Evolutionary conservation across 2,888 invertebrate genomes (phyloP), one percentile per base, ranked within the genome.

Genomic region (Octonoba sinensis): DNA sequence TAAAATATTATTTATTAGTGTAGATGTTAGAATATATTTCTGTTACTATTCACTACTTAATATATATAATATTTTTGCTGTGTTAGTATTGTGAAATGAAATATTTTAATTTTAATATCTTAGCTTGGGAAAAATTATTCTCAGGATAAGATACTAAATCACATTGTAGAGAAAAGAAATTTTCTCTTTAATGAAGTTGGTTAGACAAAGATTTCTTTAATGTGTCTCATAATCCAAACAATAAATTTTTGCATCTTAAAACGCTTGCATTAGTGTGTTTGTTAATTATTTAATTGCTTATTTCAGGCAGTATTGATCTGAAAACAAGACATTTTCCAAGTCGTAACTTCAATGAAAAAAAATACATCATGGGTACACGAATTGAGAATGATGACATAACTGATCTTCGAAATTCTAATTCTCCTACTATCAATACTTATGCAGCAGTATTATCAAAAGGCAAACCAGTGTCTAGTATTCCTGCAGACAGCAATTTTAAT

Each of bases 401-500:
- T 16, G 49, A 22, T 24, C 20, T 49, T 8, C 20, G n/a, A 46
- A 20, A 47, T 4, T 24, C 20, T 18, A 46, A 65, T 2, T 22
- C 65, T 16, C 12, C 64, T 12, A 49, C 13, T 44, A 67, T 72
- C 24, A 57, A 27, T 6, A 56, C 73, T 13, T 81, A 81, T 73
- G 79, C 79, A 36, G 54, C 27, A 64, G 73, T 73, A 13, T 49
- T 81, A 8, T 46, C 62, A 13, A 73, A 69, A 67, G 57, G 73
- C 54, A 66, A 47, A 15, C n/a, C 27, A 47, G 59, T 49, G 18
- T 6, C 67, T 13, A 62, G 54, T 36, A 73, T 73, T 67, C 16
- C 27, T 8, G 72, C 79, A 16, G 74, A 81, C 24, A 81, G 69
- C 20, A 81, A 81, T 62, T 67, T 73, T 1, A 8, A 16, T 27